These are phyloP conservation scores for Riptortus pedestris DNA, from an alignment of 1,140 invertebrate species.

Conservation along the genomic window DNA sequence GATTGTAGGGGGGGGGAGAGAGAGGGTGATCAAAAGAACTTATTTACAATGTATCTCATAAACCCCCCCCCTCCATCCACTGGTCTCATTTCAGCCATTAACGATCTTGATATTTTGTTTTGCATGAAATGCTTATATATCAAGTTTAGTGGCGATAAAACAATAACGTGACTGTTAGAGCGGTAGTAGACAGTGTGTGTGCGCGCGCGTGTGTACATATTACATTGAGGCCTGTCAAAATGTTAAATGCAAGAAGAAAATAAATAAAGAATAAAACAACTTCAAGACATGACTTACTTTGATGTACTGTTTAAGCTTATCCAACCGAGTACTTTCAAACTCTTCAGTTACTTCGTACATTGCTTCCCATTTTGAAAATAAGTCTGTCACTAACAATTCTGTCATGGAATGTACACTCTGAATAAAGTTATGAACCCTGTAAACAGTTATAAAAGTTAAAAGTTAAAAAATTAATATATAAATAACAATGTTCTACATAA, in stretches of 20 bases:
- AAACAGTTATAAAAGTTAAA: too few relatives aligned
- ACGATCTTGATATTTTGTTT: too few relatives aligned
- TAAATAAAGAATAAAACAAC: neutral
- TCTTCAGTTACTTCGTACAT: neutral
- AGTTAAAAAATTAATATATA: too few relatives aligned
- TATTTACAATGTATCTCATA: neutral
- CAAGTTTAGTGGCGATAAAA: too few relatives aligned
- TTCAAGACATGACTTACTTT: neutral
- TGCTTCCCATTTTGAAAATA: neutral
- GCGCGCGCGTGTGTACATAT: neutral
- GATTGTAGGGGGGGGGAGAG: too few relatives aligned
- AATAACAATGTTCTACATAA: too few relatives aligned
- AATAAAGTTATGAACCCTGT: too few relatives aligned
- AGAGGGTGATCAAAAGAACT: neutral
- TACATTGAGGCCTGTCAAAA: neutral
- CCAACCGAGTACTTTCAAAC: neutral
- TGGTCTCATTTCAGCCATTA: too few relatives aligned
- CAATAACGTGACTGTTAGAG: too few relatives aligned
- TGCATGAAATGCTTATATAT: too few relatives aligned
- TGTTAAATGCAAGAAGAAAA: neutral
- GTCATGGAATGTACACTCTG: neutral
- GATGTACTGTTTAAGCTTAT: neutral
- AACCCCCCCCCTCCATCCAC: neutral
- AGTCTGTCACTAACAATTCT: neutral
- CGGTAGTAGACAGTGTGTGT: too few relatives aligned